Evolutionary conservation across 2,888 invertebrate genomes (phyloP).

Genomic region (Temnothorax ravouxi): DNA sequence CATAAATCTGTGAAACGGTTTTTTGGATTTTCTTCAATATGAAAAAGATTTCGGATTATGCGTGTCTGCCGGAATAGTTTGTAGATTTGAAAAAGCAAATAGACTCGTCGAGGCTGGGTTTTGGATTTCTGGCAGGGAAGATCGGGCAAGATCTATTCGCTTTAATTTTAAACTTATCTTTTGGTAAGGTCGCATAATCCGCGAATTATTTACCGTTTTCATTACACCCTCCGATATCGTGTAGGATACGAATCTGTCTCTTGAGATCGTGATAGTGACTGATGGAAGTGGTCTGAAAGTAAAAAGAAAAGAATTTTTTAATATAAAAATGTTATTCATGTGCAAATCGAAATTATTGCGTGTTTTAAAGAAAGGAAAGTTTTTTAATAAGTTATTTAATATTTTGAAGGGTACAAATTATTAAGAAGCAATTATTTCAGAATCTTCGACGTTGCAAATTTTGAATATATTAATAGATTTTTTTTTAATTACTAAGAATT

Average conservation of each 20-base stretch:
- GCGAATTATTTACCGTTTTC: constrained; percentile 25
- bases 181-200: constrained; percentile 57
- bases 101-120: constrained; percentile 67
- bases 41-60: not conserved
- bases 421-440: not conserved
- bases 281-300: constrained; percentile 57
- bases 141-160: constrained; percentile 46
- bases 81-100: constrained; percentile 58
- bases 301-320: not conserved
- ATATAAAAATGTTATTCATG: not conserved
- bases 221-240: constrained; percentile 62
- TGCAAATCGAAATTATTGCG: not conserved
- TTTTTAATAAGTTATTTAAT: not conserved
- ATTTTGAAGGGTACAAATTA: not conserved
- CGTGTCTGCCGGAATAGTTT: not conserved
- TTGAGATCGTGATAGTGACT: constrained; percentile 61
- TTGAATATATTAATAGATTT: not conserved
- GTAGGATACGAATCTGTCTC: constrained; percentile 56
- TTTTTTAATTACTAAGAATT: not conserved
- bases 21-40: not conserved
- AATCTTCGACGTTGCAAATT: not conserved
- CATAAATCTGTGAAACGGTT: not conserved
- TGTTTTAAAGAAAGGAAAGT: not conserved
- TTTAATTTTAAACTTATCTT: constrained; percentile 65
- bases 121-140: constrained; percentile 56